Base-by-base conservation (phyloP, 2,797 vertebrate species). In the Microhierax caerulescens region DNA sequence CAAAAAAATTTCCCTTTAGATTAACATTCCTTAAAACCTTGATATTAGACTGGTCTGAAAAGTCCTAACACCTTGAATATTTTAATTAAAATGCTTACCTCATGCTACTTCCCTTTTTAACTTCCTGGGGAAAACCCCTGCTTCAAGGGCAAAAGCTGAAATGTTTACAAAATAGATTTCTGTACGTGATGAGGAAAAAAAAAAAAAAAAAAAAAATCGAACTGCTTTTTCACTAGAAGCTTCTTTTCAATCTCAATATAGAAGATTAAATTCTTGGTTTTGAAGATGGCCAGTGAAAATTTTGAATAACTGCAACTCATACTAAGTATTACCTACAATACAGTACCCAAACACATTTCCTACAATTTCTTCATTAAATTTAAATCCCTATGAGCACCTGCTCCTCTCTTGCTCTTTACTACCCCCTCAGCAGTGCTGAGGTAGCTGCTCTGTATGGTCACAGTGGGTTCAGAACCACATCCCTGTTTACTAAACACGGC, bases 311-410 rank as follows among this genome's bases (percentile, higher is more conserved):
- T 43, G 22, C 11, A 57, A 56, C 34, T 47, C 16, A 14, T 1
- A 23, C 15, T 11, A 30, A 39, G 28, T 7, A 6, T 36, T 9
- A 41, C 18, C 14, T 45, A 54, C 16, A 54, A 7, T 3, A 30
- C 0, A 60, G 22, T n/a, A 10, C 28, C 19, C 11, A 45, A 79
- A 69, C 16, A 48, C 3, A 0, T 13, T 32, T 34, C 13, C 30
- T 27, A 10, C 11, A 30, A 13, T 20, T 39, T 48, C 24, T 18
- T 41, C 20, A 45, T 5, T 19, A 9, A 20, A 37, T 65, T 13
- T 9, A 2, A 65, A 25, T 41, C 65, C 50, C 32, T 34, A 1
- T 7, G 10, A 25, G 9, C 22, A 10, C 6, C 34, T 73, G n/a
- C 30, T 18, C 63, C 36, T 41, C 48, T 25, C 21, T 3, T 53